Evolutionary conservation across 2,888 invertebrate genomes (phyloP).

Genomic region (Leptopilina myrica): DNA sequence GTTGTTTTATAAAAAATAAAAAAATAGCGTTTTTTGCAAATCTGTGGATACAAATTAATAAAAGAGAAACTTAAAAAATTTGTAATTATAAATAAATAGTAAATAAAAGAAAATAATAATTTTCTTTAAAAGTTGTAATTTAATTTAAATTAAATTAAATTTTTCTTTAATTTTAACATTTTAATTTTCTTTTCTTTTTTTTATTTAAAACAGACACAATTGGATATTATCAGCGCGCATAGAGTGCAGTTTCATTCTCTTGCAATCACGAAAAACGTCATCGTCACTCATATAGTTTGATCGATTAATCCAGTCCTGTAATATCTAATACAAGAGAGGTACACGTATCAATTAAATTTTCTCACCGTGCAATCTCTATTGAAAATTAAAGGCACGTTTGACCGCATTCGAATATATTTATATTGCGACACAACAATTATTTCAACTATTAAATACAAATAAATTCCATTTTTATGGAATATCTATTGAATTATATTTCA

Average conservation of each 20-base stretch:
- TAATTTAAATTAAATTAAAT: too few species aligned
- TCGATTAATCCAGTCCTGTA: slow-evolving; percentile 22
- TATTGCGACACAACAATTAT: slow-evolving; percentile 20
- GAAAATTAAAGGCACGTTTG: slow-evolving; percentile 38
- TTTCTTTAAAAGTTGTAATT: too few species aligned
- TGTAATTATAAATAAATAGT: too few species aligned
- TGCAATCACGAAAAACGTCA: slow-evolving; percentile 30
- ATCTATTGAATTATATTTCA: neutral
- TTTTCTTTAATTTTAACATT: too few species aligned
- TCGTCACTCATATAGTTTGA: slow-evolving; percentile 17
- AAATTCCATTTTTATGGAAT: neutral
- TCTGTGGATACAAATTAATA: too few species aligned
- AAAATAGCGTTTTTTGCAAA: too few species aligned
- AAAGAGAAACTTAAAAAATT: too few species aligned
- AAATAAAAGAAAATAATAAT: too few species aligned
- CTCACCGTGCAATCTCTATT: slow-evolving; percentile 40
- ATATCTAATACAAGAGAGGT: slow-evolving; percentile 17
- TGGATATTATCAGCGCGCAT: neutral
- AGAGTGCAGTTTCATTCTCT: slow-evolving; percentile 23
- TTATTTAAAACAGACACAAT: neutral
- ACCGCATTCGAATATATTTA: slow-evolving; percentile 8
- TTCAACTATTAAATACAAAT: slow-evolving; percentile 17
- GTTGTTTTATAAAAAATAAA: too few species aligned
- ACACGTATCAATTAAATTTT: slow-evolving; percentile 36
- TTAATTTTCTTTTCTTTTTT: too few species aligned